Conservation (phyloP, 1,140 invertebrate genomes). For the Dreissena rostriformis region DNA sequence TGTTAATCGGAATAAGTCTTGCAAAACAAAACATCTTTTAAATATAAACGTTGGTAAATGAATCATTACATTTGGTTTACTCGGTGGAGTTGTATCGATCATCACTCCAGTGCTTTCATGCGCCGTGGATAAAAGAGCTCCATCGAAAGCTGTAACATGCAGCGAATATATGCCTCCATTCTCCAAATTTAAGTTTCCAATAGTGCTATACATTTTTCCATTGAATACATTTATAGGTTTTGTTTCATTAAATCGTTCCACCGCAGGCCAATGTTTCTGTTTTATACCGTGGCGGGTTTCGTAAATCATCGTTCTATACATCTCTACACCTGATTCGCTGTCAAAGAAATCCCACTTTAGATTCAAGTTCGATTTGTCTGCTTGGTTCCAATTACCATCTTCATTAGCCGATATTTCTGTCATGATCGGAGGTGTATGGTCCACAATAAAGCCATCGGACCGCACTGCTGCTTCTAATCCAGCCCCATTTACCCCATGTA, state of each 20-base stretch:
- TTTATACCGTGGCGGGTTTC: constrained; percentile 22
- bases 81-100: constrained; percentile 19
- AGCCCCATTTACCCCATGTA: constrained; percentile 37
- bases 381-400: background rate
- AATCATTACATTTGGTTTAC: constrained; percentile 18
- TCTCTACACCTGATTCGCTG: constrained; percentile 26
- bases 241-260: background rate
- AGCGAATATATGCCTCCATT: constrained; percentile 29
- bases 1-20: too few species aligned
- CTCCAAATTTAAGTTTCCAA: constrained; percentile 6
- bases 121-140: constrained; percentile 10
- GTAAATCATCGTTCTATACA: constrained; percentile 20
- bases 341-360: constrained; percentile 35
- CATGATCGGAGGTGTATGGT: constrained; percentile 23
- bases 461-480: constrained; percentile 4
- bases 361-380: constrained; percentile 3
- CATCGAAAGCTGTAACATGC: constrained; percentile 41
- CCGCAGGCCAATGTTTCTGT: constrained; percentile 20
- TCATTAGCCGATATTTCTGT: constrained; percentile 8
- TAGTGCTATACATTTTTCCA: background rate
- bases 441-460: constrained; percentile 18
- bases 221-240: background rate
- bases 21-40: too few species aligned
- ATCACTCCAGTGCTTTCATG: constrained; percentile 31
- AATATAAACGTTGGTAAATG: too few species aligned